Evolutionary conservation across 2,797 vertebrate genomes (phyloP).

Genomic region (Hirundo rustica): DNA sequence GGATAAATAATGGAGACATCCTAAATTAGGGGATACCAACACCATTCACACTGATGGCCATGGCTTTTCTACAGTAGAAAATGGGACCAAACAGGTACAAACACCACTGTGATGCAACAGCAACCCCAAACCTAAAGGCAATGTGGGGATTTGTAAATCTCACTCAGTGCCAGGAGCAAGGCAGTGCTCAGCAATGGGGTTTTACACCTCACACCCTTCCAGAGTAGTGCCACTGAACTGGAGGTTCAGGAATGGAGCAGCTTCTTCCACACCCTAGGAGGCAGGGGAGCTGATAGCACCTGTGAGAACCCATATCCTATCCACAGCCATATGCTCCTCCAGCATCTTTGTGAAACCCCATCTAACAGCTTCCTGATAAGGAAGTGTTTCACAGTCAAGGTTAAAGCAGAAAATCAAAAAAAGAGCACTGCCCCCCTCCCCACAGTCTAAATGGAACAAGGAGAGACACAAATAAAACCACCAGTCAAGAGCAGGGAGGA

Average conservation of each 20-base stretch:
- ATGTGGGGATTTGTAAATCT: background rate
- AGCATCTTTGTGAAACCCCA: background rate
- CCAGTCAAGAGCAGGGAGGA: conserved; percentile 5
- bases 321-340: background rate
- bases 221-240: background rate
- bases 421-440: background rate
- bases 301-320: background rate
- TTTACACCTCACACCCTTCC: background rate
- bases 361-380: background rate
- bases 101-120: background rate
- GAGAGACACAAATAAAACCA: conserved; percentile 11
- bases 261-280: background rate
- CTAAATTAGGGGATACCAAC: background rate
- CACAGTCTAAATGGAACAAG: background rate
- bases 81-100: background rate
- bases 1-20: background rate
- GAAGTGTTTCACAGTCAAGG: conserved; percentile 6
- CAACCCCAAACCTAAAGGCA: background rate
- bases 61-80: background rate
- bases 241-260: background rate
- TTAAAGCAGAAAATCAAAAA: conserved; percentile 34
- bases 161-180: background rate
- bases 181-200: background rate
- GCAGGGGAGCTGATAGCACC: background rate
- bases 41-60: background rate